Evolutionary conservation across 2,888 invertebrate genomes (phyloP).

Genomic region (Pemphredon lugubris): DNA sequence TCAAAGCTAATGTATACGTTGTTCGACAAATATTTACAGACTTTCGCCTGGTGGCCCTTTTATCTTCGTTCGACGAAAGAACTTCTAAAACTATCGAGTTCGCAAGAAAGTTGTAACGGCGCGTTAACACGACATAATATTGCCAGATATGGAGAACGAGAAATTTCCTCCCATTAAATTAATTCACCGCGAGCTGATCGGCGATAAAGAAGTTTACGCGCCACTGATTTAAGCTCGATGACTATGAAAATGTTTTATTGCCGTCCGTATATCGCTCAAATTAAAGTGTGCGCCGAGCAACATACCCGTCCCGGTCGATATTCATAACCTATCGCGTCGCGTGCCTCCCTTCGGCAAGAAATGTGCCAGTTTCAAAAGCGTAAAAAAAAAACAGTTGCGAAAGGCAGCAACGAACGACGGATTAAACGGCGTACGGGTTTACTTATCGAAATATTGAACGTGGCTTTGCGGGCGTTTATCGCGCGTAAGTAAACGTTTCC

Average conservation of each 20-base stretch:
- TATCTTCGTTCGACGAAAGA: too few species aligned
- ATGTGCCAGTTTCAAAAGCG: conserved; percentile 28
- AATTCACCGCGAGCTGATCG: conserved; percentile 41
- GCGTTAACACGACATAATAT: conserved; percentile 1
- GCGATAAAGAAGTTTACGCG: conserved; percentile 56
- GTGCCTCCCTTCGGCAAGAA: conserved; percentile 30
- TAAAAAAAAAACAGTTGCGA: conserved; percentile 49
- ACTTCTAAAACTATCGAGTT: too few species aligned
- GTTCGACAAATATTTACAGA: too few species aligned
- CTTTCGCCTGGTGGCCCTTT: too few species aligned
- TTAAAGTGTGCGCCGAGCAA: conserved; percentile 12
- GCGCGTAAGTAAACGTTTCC: conserved; percentile 35
- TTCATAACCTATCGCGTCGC: conserved; percentile 50
- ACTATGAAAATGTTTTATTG: conserved; percentile 61
- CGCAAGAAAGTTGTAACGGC: conserved; percentile 15
- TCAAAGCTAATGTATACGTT: too few species aligned
- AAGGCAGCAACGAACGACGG: conserved; percentile 36
- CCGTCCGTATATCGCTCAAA: conserved; percentile 46
- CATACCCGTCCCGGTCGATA: conserved; percentile 42
- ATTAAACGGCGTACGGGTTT: conserved; percentile 48
- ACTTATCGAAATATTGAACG: neutral
- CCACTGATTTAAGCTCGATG: conserved; percentile 49
- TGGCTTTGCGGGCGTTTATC: neutral
- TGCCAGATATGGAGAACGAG: conserved; percentile 38
- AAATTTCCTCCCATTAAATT: conserved; percentile 48